Evolutionary conservation across 2,113 vertebrate species (phyloP), one percentile per base, ranked within the genome.

Genomic region (Percina caprodes): DNA sequence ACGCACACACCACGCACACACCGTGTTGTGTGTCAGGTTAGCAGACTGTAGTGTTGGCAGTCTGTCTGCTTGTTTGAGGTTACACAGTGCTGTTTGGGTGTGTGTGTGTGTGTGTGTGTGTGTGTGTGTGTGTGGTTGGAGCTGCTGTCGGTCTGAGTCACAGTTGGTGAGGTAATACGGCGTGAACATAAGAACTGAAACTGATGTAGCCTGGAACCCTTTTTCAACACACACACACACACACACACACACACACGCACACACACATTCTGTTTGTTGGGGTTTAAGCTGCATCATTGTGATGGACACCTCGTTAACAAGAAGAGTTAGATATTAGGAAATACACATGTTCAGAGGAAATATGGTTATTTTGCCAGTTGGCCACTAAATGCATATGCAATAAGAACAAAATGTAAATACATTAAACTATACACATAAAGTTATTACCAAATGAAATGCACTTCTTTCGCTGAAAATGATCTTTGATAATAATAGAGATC

Each of bases 141-240:
- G 35, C 8, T 39, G 35, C 21, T 81, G 77, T 61, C 52, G 63
- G 68, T 75, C 79, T 65, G 71, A 75, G 80, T 80, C 72, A 74
- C 18, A 46, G 76, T 55, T 80, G 42, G 58, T 69, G 62, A 72
- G 75, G 55, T 84, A 84, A 89, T 58, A 69, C 60, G 3, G 72
- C 48, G 30, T 84, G 79, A 85, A 74, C 59, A 80, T 39, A 65
- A 77, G 56, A 76, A 39, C 63, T 83, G 55, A 56, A 73, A 79
- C 66, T 69, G 10, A 78, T 61, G 68, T 82, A 85, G 77, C 51
- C 74, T 71, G 80, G 79, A 80, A 85, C 35, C 21, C 8, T 67
- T 62, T 88, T 82, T 87, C 52, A 16, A 21, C 49, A 51, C 49
- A 51, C 49, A 51, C 49, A 49, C 15, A 49, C 15, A 5, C 48